These are phyloP conservation scores for Drosophila oshimai DNA, from an alignment of 1,140 invertebrate species.

Conservation along the genomic window DNA sequence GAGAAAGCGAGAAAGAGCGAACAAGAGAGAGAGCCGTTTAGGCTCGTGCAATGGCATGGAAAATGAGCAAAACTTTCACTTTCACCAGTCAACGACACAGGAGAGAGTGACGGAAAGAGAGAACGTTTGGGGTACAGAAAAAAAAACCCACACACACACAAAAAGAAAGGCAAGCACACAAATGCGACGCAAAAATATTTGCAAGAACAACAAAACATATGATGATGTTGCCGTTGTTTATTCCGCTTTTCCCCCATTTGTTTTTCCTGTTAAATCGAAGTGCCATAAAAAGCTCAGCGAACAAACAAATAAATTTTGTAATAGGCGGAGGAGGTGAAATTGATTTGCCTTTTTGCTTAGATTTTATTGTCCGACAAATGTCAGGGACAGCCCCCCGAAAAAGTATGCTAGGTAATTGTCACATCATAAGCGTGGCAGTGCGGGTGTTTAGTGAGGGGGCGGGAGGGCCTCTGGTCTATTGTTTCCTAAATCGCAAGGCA, in stretches of 20 bases:
- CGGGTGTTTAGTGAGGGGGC: neutral
- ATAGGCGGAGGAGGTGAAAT: conserved; percentile 39
- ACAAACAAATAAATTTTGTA: conserved; percentile 63
- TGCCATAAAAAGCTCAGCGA: conserved; percentile 48
- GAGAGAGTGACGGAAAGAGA: neutral
- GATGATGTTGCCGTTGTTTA: conserved; percentile 31
- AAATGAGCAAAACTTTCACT: conserved; percentile 72
- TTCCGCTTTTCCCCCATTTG: conserved; percentile 4
- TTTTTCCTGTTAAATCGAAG: conserved; percentile 33
- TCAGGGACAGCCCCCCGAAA: conserved; percentile 37
- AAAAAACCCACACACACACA: too few relatives aligned
- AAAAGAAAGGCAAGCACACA: conserved; percentile 41
- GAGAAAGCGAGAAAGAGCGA: neutral
- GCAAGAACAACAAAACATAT: conserved; percentile 62
- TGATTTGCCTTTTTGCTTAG: conserved; percentile 53
- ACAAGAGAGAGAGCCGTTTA: conserved; percentile 32
- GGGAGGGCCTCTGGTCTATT: neutral
- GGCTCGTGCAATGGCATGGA: conserved; percentile 66
- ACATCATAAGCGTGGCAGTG: conserved; percentile 6
- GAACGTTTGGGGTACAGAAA: conserved; percentile 52
- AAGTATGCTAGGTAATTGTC: conserved; percentile 48
- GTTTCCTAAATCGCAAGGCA: conserved; percentile 4
- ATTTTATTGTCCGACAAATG: conserved; percentile 47
- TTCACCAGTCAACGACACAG: conserved; percentile 74
- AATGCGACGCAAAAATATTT: conserved; percentile 45